These are phyloP conservation scores for Sinocyclocheilus anophthalmus DNA, from an alignment of 2,113 vertebrate genomes.

Conservation along the genomic window DNA sequence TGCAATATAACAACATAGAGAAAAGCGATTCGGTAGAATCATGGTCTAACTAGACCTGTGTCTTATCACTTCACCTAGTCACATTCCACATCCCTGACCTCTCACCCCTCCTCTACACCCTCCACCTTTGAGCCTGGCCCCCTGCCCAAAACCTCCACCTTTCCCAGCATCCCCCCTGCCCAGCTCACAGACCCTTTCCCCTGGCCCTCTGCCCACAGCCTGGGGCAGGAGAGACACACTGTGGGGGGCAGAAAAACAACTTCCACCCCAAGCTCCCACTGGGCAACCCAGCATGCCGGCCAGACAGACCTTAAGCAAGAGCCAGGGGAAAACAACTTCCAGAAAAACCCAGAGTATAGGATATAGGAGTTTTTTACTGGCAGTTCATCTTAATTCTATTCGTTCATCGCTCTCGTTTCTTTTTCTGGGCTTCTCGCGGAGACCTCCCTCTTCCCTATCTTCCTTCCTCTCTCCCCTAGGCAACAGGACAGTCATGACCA, in stretches of 20 bases:
- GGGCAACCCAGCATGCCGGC: conserved; percentile 64
- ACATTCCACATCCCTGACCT: conserved; percentile 47
- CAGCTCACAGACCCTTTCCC: conserved; percentile 71
- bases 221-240: conserved; percentile 71
- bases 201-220: conserved; percentile 75
- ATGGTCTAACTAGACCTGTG: conserved; percentile 9
- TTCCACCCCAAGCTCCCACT: conserved; percentile 76
- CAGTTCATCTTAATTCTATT: neutral
- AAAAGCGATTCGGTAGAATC: neutral
- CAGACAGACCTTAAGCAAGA: conserved; percentile 60
- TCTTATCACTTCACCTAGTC: conserved; percentile 50
- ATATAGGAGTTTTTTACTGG: conserved; percentile 14
- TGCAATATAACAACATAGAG: neutral
- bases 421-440: neutral
- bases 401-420: conserved; percentile 1
- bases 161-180: conserved; percentile 67
- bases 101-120: conserved; percentile 38
- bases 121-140: conserved; percentile 67
- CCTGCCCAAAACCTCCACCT: conserved; percentile 69
- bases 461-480: conserved; percentile 47
- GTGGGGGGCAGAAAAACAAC: conserved; percentile 82
- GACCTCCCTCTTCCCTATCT: conserved; percentile 35
- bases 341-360: conserved; percentile 9
- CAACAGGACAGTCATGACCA: conserved; percentile 40
- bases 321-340: conserved; percentile 55